phyloP scores from a whole-genome alignment of 2,888 invertebrate species.

The Macrosoma leucophasiata region DNA sequence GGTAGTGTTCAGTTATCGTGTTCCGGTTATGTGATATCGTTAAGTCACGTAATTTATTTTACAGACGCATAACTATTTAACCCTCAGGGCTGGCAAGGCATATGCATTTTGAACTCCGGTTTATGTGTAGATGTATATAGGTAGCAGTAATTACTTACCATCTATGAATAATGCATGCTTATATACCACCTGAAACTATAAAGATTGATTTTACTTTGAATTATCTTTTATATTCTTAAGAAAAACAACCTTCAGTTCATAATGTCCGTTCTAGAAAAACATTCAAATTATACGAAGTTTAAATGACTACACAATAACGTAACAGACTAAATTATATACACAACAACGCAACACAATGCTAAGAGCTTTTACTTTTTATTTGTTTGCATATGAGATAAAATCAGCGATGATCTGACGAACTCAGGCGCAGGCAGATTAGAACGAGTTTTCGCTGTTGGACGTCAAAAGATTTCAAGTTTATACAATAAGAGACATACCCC shows the following conservation, averaged over 20 bases:
- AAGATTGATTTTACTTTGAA: too few species aligned
- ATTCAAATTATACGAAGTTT: conserved; percentile 2
- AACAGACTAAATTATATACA: conserved; percentile 14
- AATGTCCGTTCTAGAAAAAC: conserved; percentile 5
- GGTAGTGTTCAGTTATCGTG: too few species aligned
- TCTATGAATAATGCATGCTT: too few species aligned
- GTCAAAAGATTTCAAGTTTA: conserved; percentile 4
- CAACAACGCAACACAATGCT: conserved; percentile 16
- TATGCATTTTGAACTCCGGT: too few species aligned
- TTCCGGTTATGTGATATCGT: too few species aligned
- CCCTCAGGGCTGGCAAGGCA: too few species aligned
- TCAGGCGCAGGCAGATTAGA: conserved; percentile 30
- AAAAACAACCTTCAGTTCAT: conserved; percentile 25
- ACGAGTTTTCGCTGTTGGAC: conserved; percentile 25
- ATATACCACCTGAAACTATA: too few species aligned
- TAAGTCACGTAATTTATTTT: too few species aligned
- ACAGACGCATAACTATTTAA: too few species aligned
- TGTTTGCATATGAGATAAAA: conserved; percentile 42
- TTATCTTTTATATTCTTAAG: too few species aligned
- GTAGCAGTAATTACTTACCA: too few species aligned
- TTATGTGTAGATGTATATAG: too few species aligned
- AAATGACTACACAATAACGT: conserved; percentile 11
- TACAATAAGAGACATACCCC: neutral
- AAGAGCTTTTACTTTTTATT: conserved; percentile 26
- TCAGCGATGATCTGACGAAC: conserved; percentile 39